These are phyloP conservation scores for Caenorhabditis sinica DNA, from an alignment of 2,888 invertebrate genomes.

Conservation along the genomic window DNA sequence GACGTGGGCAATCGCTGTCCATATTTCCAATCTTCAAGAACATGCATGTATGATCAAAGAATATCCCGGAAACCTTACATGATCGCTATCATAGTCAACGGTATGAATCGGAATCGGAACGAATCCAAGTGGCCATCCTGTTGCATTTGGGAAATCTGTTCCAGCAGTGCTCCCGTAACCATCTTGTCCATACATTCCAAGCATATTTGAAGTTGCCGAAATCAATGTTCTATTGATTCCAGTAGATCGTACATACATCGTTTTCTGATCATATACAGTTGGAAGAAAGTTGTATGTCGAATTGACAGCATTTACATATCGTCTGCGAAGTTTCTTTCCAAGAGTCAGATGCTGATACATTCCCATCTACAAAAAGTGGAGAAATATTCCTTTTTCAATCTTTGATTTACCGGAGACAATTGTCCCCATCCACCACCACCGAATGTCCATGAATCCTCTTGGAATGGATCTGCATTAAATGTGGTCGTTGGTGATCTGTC, in stretches of 20 bases:
- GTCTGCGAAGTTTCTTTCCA: constrained; percentile 89
- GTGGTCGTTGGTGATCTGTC: constrained; percentile 75
- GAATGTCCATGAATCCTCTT: constrained; percentile 71
- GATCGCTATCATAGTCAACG: constrained; percentile 88
- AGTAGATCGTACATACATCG: constrained; percentile 88
- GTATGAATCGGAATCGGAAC: constrained; percentile 91
- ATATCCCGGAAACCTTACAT: constrained; percentile 74
- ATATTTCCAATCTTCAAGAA: constrained; percentile 69
- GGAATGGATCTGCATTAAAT: constrained; percentile 64
- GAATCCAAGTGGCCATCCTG: constrained; percentile 79
- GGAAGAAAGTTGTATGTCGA: constrained; percentile 85
- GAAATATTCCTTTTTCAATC: neutral
- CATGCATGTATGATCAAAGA: too few species aligned
- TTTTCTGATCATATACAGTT: constrained; percentile 85
- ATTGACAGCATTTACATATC: constrained; percentile 87
- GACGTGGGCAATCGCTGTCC: constrained; percentile 66
- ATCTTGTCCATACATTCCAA: constrained; percentile 72
- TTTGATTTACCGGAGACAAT: constrained; percentile 64
- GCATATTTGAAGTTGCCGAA: constrained; percentile 83
- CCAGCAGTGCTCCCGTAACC: constrained; percentile 41
- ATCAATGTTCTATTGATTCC: constrained; percentile 91
- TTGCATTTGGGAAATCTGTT: constrained; percentile 45
- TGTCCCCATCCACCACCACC: constrained; percentile 76
- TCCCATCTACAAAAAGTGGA: constrained; percentile 52
- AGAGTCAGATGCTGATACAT: constrained; percentile 88